Conservation (phyloP, 2,888 invertebrate species). For the Andrena fulva region DNA sequence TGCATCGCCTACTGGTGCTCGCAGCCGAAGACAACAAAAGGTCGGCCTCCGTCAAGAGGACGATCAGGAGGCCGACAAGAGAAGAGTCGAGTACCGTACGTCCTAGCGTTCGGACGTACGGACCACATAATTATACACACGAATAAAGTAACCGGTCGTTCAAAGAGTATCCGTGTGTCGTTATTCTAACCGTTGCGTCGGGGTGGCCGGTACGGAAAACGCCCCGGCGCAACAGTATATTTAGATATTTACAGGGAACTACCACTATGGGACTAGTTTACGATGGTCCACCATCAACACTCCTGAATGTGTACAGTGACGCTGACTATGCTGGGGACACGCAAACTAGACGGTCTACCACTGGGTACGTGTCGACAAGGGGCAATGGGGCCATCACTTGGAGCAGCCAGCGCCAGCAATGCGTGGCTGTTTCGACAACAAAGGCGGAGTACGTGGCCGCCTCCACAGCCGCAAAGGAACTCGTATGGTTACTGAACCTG, state of each 20-base stretch:
- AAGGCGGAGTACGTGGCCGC: background rate
- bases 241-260: constrained; percentile 26
- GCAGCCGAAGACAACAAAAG: too few species aligned
- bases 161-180: too few species aligned
- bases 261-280: constrained; percentile 5
- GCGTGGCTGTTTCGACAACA: background rate
- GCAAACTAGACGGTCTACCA: constrained; percentile 12
- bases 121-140: too few species aligned
- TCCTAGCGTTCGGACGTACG: too few species aligned
- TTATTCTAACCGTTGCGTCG: too few species aligned
- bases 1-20: too few species aligned
- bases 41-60: too few species aligned
- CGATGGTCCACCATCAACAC: background rate
- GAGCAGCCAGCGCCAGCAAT: background rate
- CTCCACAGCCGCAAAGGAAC: background rate
- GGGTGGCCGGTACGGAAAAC: too few species aligned
- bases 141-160: too few species aligned
- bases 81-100: too few species aligned
- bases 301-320: constrained; percentile 12
- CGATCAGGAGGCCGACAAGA: too few species aligned
- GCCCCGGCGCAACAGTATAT: too few species aligned
- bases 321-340: constrained; percentile 32
- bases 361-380: constrained; percentile 11
- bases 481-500: background rate
- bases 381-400: background rate